These are phyloP conservation scores for Meriones psammophilus DNA, from an alignment of 2,797 vertebrate species.

Conservation along the genomic window DNA sequence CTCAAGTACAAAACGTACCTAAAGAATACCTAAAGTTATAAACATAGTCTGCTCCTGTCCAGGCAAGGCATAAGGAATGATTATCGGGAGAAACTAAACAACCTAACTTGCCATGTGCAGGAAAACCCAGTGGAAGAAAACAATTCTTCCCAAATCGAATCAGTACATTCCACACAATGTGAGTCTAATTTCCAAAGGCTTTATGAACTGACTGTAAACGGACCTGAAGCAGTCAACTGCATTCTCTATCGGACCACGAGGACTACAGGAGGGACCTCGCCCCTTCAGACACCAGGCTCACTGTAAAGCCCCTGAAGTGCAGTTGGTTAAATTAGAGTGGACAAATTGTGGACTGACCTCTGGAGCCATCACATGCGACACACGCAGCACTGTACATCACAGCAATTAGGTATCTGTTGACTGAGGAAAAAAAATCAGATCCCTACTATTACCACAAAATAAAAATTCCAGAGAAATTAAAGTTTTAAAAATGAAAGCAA, in stretches of 20 bases:
- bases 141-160: not conserved
- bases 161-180: not conserved
- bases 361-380: not conserved
- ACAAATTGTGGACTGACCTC: not conserved
- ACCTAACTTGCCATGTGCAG: not conserved
- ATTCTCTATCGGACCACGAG: not conserved
- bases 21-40: constrained; percentile 30
- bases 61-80: not conserved
- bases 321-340: not conserved
- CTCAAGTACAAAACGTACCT: constrained; percentile 26
- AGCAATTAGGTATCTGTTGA: not conserved
- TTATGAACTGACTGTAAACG: constrained; percentile 19
- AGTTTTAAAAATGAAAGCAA: constrained; percentile 51
- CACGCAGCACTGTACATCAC: not conserved
- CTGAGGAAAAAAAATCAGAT: not conserved
- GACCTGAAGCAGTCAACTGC: not conserved
- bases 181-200: constrained; percentile 34
- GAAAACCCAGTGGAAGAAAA: not conserved
- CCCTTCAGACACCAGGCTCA: not conserved
- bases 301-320: not conserved
- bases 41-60: not conserved
- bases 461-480: constrained; percentile 10
- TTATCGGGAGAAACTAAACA: not conserved
- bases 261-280: not conserved
- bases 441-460: not conserved